These are phyloP conservation scores for Xenotilapia caudafasciata DNA, from an alignment of 2,113 vertebrate genomes.

Conservation along the genomic window DNA sequence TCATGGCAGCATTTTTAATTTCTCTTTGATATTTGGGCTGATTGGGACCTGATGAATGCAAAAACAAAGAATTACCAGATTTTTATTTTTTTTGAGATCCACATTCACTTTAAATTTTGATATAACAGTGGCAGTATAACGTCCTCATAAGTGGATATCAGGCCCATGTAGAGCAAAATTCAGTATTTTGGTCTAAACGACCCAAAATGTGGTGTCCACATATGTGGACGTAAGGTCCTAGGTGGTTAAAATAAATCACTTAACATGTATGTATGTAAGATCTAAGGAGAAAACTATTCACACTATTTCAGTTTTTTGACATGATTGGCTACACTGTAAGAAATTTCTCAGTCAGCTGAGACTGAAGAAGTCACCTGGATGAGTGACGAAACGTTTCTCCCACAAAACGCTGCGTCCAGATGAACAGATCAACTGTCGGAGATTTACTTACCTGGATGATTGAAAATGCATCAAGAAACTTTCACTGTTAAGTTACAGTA, in stretches of 20 bases:
- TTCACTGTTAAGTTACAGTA: background rate
- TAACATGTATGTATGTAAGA: background rate
- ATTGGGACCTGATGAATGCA: background rate
- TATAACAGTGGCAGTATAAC: background rate
- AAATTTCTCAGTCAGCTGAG: background rate
- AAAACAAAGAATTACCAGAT: background rate
- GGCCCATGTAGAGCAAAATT: background rate
- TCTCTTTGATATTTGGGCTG: background rate
- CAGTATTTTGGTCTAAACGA: background rate
- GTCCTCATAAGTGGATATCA: background rate
- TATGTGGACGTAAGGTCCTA: accelerated
- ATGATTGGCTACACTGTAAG: background rate
- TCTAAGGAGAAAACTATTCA: background rate
- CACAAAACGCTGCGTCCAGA: accelerated
- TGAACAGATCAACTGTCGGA: background rate
- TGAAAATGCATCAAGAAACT: background rate
- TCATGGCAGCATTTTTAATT: background rate
- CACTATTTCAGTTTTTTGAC: background rate
- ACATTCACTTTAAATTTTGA: background rate
- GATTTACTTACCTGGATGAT: background rate
- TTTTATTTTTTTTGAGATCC: accelerated
- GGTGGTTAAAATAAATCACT: background rate
- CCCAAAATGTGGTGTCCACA: background rate
- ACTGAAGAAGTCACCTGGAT: background rate
- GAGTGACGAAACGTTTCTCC: accelerated